A percentile compares a stretch with the other conserved stretches of the same genome.
Evolutionary conservation across 2,113 vertebrate species (phyloP).

Genomic region (Misgurnus mizolepis): DNA sequence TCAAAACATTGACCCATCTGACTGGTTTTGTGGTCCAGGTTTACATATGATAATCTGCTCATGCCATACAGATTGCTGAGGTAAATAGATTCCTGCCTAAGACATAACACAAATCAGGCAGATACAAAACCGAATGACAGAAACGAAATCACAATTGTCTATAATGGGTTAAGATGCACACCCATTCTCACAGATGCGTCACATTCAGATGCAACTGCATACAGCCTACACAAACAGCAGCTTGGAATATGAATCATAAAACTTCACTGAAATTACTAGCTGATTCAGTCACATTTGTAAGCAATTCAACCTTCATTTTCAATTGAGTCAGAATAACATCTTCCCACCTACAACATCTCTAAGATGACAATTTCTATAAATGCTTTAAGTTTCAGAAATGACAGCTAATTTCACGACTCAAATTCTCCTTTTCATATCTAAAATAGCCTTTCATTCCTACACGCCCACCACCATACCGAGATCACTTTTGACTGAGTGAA

Average conservation of each 20-base stretch:
- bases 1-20: too few relatives aligned
- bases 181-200: background rate
- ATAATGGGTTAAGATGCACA: background rate
- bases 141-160: too few relatives aligned
- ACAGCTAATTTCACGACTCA: background rate
- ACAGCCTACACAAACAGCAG: constrained; percentile 17
- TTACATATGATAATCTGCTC: background rate
- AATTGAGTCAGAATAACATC: constrained; percentile 31
- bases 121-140: too few relatives aligned
- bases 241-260: background rate
- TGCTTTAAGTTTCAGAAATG: background rate
- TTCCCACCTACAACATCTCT: constrained; percentile 8
- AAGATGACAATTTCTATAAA: background rate
- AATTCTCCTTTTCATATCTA: background rate
- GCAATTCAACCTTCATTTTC: constrained; percentile 10
- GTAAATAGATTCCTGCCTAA: too few relatives aligned
- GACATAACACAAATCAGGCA: too few relatives aligned
- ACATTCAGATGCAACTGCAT: background rate
- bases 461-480: background rate
- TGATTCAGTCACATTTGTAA: background rate
- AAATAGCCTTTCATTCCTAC: background rate
- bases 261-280: background rate
- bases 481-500: background rate
- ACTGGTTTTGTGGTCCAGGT: too few relatives aligned
- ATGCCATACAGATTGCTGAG: too few relatives aligned